Base-by-base conservation (phyloP, 2,888 invertebrate genomes). In the Amphipoea oculea region DNA sequence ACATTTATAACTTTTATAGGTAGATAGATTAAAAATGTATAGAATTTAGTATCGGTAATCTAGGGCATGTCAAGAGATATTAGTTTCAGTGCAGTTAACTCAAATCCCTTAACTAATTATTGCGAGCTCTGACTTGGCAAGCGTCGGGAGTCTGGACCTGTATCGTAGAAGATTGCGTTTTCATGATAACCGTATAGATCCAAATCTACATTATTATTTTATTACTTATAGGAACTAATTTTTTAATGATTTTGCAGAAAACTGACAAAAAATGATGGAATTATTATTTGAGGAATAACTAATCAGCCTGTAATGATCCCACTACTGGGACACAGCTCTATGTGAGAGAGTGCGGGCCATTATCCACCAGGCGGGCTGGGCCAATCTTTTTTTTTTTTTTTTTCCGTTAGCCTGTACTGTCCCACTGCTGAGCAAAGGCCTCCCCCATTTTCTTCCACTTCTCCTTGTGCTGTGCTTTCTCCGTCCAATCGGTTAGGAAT, bases 21-120 rank as follows among this genome's bases (percentile, higher is more conserved):
- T 6, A 29, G n/a, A 57, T 42, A 48, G n/a, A 36, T 72, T 12
- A 51, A 29, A 48, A 57, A 48, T 81, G 4, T 40, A 72, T 57
- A 65, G 48, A 69, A 45, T 79, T 65, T 65, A 48, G 60, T 85
- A 69, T 83, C 40, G 60, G 67, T 80, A 85, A 84, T 80, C 51
- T 65, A 69, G 57, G 63, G 23, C 85, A 68, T 48, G 85, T 85
- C 82, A 80, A 60, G 73, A 72, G 48, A 72, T 36, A 83, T 84
- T 82, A 82, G 73, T 84, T 85, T 73, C 81, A 77, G 63, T 73
- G 69, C 77, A 75, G 87, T 84, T 80, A 74, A 73, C 74, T 81
- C 81, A 85, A 85, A 85, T 87, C 85, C 85, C 85, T 63, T 51
- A 80, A 84, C 85, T 85, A 85, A 85, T 85, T 85, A 85, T 73